phyloP scores from a whole-genome alignment of 2,113 vertebrate species.

The Chaenocephalus aceratus region DNA sequence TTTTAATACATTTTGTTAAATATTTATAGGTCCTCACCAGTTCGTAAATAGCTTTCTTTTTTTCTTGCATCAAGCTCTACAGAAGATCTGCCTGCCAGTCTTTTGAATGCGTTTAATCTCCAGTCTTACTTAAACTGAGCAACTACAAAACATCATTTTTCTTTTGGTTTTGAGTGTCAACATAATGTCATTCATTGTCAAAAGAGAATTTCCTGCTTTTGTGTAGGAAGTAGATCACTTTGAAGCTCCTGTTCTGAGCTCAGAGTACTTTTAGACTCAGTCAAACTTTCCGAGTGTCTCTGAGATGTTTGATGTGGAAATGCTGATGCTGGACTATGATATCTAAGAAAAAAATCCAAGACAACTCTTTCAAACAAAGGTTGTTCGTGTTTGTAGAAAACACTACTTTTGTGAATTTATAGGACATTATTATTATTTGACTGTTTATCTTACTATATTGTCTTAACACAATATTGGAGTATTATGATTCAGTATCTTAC shows the following conservation, averaged over 20 bases:
- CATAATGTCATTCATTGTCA: slow-evolving; percentile 43
- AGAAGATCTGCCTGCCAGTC: slow-evolving; percentile 16
- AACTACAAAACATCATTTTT: slow-evolving; percentile 31
- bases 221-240: slow-evolving; percentile 48
- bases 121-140: slow-evolving; percentile 1
- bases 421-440: slow-evolving; percentile 17
- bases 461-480: neutral
- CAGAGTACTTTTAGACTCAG: slow-evolving; percentile 64
- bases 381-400: slow-evolving; percentile 32
- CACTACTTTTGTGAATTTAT: neutral
- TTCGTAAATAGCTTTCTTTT: neutral
- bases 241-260: slow-evolving; percentile 38
- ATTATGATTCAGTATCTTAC: neutral
- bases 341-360: slow-evolving; percentile 2
- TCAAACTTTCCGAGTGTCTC: slow-evolving; percentile 41
- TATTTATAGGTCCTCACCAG: slow-evolving; percentile 2
- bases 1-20: slow-evolving; percentile 9
- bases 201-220: slow-evolving; percentile 42
- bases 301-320: slow-evolving; percentile 68
- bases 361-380: neutral
- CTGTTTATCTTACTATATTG: neutral
- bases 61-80: neutral
- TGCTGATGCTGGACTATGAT: slow-evolving; percentile 32
- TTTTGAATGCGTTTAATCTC: slow-evolving; percentile 19
- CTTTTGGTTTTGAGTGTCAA: slow-evolving; percentile 46